Conservation (phyloP, 2,797 vertebrate genomes). For the Eulemur rubriventer region DNA sequence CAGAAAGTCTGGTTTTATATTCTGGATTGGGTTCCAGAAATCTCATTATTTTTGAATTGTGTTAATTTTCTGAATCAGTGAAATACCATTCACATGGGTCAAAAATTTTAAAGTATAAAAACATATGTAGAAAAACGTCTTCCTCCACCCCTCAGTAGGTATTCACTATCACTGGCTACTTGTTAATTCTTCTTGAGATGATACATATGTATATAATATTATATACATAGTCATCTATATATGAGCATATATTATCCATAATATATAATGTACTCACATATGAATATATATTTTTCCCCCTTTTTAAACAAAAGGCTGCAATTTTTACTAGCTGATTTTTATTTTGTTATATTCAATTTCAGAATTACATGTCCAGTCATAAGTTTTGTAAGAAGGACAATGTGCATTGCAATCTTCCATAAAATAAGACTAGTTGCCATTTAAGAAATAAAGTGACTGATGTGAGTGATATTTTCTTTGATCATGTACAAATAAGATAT, state of each 20-base stretch:
- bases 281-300: not conserved
- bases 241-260: not conserved
- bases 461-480: conserved; percentile 5
- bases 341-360: not conserved
- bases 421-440: not conserved
- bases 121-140: not conserved
- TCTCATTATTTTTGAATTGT: not conserved
- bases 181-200: not conserved
- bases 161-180: not conserved
- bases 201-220: not conserved
- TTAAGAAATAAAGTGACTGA: conserved; percentile 18
- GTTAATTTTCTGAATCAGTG: conserved; percentile 4
- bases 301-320: not conserved
- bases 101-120: not conserved
- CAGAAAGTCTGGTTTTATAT: not conserved
- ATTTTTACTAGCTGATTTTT: not conserved
- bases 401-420: not conserved
- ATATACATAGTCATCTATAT: not conserved
- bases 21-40: not conserved
- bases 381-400: not conserved
- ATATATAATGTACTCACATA: not conserved
- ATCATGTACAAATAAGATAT: not conserved
- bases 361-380: not conserved
- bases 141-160: not conserved
- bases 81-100: not conserved